Percentiles rank a stretch among this genome's conserved stretches.
These are phyloP conservation scores for Phalacrocorax carbo DNA, from an alignment of 2,113 vertebrate species.

Conservation along the genomic window DNA sequence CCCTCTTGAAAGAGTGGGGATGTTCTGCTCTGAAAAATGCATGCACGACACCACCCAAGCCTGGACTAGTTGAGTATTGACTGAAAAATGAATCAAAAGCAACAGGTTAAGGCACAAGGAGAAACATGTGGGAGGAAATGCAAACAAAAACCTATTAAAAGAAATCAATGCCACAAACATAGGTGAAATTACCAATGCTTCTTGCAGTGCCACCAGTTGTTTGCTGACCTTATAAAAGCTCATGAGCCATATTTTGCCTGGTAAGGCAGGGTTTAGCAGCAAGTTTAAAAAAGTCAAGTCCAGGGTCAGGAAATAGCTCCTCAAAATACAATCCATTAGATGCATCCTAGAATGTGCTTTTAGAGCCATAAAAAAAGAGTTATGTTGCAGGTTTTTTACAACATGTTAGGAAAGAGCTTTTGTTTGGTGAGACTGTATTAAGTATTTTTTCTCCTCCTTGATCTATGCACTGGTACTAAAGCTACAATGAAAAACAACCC, in stretches of 20 bases:
- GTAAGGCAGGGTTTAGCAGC: background rate
- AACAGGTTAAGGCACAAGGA: background rate
- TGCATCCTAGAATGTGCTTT: conserved; percentile 1
- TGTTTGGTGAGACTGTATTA: background rate
- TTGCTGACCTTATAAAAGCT: background rate
- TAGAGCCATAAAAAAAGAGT: background rate
- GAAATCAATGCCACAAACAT: background rate
- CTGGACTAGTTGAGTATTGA: background rate
- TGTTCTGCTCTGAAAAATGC: background rate
- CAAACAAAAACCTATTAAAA: conserved; percentile 25
- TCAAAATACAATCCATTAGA: background rate
- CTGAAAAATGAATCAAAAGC: background rate
- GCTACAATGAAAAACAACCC: background rate
- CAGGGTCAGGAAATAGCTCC: background rate
- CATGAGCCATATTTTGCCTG: accelerated
- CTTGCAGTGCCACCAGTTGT: background rate
- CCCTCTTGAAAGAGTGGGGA: background rate
- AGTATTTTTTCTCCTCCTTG: background rate
- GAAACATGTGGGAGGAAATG: background rate
- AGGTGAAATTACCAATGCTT: background rate
- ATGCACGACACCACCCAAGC: background rate
- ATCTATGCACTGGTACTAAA: background rate
- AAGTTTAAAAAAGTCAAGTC: background rate
- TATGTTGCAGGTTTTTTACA: background rate
- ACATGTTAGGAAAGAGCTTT: background rate